These are phyloP conservation scores for Linnaemya vulpina DNA, from an alignment of 2,888 invertebrate species.

Conservation along the genomic window DNA sequence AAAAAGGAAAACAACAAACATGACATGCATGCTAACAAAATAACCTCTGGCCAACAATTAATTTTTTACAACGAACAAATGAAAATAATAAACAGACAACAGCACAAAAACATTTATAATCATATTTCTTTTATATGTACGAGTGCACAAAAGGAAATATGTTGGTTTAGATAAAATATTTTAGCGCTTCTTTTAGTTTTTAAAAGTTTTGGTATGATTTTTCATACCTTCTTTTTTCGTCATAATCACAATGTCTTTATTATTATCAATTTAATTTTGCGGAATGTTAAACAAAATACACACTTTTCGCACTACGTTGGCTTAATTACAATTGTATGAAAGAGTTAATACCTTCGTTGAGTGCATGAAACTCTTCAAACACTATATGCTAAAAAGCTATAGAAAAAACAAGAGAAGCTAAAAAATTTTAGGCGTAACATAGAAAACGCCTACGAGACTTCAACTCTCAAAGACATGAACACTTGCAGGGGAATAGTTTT, in stretches of 20 bases:
- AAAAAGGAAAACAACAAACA: conserved; percentile 10
- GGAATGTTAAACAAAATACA: no score
- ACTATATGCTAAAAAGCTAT: conserved; percentile 1
- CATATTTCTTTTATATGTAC: no score
- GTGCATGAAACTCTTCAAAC: neutral
- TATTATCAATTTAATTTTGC: no score
- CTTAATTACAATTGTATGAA: no score
- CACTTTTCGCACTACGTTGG: no score
- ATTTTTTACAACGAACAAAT: conserved; percentile 21
- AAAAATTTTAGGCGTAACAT: conserved; percentile 54
- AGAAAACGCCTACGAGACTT: conserved; percentile 50
- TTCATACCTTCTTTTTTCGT: no score
- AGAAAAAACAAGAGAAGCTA: conserved; percentile 1
- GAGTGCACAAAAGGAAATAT: no score
- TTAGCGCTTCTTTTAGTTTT: no score
- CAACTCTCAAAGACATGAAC: neutral
- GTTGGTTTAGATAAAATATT: no score
- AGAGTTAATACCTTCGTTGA: no score
- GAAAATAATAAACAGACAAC: neutral
- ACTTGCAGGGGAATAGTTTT: neutral
- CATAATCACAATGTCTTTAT: no score
- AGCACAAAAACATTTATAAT: neutral
- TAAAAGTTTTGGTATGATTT: no score
- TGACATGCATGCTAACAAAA: conserved; percentile 62
- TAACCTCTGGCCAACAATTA: conserved; percentile 62